Base-by-base conservation (phyloP, 2,113 vertebrate species). In the Corydoras maculifer region DNA sequence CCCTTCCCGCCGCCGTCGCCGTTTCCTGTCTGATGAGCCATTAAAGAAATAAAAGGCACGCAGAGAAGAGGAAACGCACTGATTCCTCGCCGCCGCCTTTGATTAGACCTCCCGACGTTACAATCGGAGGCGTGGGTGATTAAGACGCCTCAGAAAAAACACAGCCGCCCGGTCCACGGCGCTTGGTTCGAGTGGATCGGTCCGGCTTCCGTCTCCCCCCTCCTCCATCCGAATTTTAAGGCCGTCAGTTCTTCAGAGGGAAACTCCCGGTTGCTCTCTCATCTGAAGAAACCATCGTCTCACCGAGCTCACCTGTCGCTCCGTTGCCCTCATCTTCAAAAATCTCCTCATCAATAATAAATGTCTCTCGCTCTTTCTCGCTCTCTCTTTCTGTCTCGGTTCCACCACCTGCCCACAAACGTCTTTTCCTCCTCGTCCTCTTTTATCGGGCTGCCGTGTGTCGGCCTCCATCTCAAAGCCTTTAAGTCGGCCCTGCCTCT, bases 321-420 rank as follows among this genome's bases (percentile, higher is more conserved):
- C 65, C 58, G 54, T 57, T 77, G 78, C 74, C 78, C 75, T 74
- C 65, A 77, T 64, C 68, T 70, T 75, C 73, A 71, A 70, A 79
- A 77, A 80, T 73, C 65, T 76, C 73, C 57, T 55, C 67, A 78
- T 80, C 77, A 80, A 80, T 81, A 77, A 82, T 82, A 78, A 77
- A 82, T 72, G 65, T 8, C 18, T 66, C 50, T 43, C 35, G 4
- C 7, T 43, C 25, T 75, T 68, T 65, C 57, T 35, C 18, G 1
- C 18, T 2, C 18, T 25, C 18, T 25, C 18, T 18, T 59, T 15
- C 60, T 65, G n/a, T 58, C 32, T 68, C 64, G 58, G 58, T 11
- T 51, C 12, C 58, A 30, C 6, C 6, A 31, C 54, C 55, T 48
- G 48, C 78, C 62, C 65, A 30, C 10, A 58, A 69, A 66, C 73